Conservation (phyloP, 2,888 invertebrate genomes). For the Atrina japonica region DNA sequence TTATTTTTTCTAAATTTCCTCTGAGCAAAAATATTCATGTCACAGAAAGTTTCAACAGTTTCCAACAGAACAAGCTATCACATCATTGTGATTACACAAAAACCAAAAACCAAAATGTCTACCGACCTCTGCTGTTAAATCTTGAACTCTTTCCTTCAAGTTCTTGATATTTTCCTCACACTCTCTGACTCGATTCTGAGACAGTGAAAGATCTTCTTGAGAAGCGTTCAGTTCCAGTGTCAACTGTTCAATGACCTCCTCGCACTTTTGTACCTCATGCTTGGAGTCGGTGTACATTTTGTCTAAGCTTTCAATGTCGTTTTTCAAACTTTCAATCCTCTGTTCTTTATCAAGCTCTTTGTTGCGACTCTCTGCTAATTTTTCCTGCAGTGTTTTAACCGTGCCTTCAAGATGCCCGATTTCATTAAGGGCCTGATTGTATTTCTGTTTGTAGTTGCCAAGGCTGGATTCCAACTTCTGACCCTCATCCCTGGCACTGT, state of each 20-base stretch:
- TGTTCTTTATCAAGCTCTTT: constrained; percentile 73
- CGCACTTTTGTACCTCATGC: constrained; percentile 72
- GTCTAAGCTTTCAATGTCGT: constrained; percentile 72
- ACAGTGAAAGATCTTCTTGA: constrained; percentile 73
- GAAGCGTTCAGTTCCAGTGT: constrained; percentile 73
- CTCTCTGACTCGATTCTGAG: constrained; percentile 67
- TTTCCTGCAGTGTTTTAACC: constrained; percentile 71
- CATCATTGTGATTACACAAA: too few species aligned
- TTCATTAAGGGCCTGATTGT: constrained; percentile 67
- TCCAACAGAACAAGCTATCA: too few species aligned
- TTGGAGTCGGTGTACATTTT: constrained; percentile 70
- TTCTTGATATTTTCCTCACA: constrained; percentile 70
- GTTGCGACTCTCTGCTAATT: constrained; percentile 70
- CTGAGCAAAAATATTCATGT: too few species aligned
- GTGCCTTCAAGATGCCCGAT: constrained; percentile 70
- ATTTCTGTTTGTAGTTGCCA: constrained; percentile 73
- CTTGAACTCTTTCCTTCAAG: constrained; percentile 68
- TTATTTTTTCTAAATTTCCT: too few species aligned
- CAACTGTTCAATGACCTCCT: constrained; percentile 77
- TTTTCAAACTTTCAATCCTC: constrained; percentile 65
- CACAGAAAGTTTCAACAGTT: too few species aligned
- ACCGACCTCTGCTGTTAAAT: constrained; percentile 72
- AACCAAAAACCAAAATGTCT: too few species aligned
- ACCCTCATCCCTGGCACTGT: constrained; percentile 61
- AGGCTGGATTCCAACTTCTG: constrained; percentile 66